Evolutionary conservation across 2,888 invertebrate species (phyloP).

Genomic region (Steinernema hermaphroditum): DNA sequence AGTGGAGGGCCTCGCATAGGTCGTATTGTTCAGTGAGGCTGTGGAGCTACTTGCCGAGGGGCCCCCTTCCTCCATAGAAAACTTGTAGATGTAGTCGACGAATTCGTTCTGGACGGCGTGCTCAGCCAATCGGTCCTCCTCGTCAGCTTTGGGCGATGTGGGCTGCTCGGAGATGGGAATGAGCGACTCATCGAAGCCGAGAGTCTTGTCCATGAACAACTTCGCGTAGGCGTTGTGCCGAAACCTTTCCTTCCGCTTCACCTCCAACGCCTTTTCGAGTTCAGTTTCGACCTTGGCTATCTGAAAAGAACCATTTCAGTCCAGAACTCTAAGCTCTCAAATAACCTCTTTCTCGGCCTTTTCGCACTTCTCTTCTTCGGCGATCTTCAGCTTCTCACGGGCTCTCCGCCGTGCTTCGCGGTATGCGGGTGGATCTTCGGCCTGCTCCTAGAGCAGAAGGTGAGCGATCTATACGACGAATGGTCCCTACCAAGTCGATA

Average conservation of each 20-base stretch:
- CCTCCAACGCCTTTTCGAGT: conserved; percentile 59
- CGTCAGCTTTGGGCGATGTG: conserved; percentile 42
- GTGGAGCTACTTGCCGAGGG: conserved; percentile 35
- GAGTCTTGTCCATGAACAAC: not conserved
- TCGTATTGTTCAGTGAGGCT: conserved; percentile 16
- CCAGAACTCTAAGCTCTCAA: no score
- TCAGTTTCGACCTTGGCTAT: conserved; percentile 52
- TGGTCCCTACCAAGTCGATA: conserved; percentile 83
- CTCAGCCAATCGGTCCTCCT: conserved; percentile 34
- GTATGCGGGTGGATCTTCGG: conserved; percentile 64
- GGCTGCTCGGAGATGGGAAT: not conserved
- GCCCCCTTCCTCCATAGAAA: conserved; percentile 39
- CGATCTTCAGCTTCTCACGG: conserved; percentile 36
- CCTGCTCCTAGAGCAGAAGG: conserved; percentile 48
- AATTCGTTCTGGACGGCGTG: conserved; percentile 47
- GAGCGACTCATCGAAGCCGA: not conserved
- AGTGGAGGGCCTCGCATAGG: conserved; percentile 51
- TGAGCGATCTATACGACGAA: not conserved
- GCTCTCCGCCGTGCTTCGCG: conserved; percentile 54
- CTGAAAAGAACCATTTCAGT: conserved; percentile 37
- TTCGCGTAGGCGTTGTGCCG: conserved; percentile 14
- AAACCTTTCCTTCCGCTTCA: conserved; percentile 51
- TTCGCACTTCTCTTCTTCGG: conserved; percentile 48
- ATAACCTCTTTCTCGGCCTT: conserved; percentile 38
- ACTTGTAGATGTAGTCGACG: conserved; percentile 51